Conservation (phyloP, 1,140 invertebrate genomes). For the Apis laboriosa region DNA sequence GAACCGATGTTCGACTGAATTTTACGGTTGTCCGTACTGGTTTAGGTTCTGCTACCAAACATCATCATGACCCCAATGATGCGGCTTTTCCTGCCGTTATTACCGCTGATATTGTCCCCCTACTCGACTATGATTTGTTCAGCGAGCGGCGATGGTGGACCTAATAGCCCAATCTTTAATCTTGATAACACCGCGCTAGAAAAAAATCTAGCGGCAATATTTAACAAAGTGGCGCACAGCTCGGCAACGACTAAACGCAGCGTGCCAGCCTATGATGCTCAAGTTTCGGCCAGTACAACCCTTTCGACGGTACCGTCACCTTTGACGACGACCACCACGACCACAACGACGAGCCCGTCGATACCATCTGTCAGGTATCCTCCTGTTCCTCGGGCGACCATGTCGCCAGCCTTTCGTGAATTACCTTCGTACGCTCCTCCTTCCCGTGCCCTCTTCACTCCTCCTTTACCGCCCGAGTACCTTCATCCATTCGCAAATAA, state of each 20-base stretch:
- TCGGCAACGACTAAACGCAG: slow-evolving; percentile 85
- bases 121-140: slow-evolving; percentile 12
- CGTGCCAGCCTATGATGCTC: slow-evolving; percentile 84
- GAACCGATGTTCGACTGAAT: slow-evolving; percentile 53
- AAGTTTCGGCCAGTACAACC: slow-evolving; percentile 80
- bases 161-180: slow-evolving; percentile 76
- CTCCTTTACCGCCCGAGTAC: slow-evolving; percentile 89
- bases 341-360: slow-evolving; percentile 68
- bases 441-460: slow-evolving; percentile 88
- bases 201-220: slow-evolving; percentile 84
- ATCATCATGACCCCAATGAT: slow-evolving; percentile 57
- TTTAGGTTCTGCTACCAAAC: slow-evolving; percentile 37
- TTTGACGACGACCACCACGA: slow-evolving; percentile 82
- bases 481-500: slow-evolving; percentile 91
- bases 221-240: slow-evolving; percentile 86
- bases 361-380: slow-evolving; percentile 69
- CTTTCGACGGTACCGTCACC: slow-evolving; percentile 84
- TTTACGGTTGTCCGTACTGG: slow-evolving; percentile 30
- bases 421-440: slow-evolving; percentile 91
- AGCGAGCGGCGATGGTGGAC: slow-evolving; percentile 70
- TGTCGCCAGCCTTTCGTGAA: slow-evolving; percentile 79
- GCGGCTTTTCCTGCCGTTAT: slow-evolving; percentile 25
- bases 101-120: slow-evolving; percentile 34
- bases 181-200: slow-evolving; percentile 81
- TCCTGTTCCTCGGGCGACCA: slow-evolving; percentile 69